Conservation (phyloP, 2,888 invertebrate genomes). For the Fragum fragum region DNA sequence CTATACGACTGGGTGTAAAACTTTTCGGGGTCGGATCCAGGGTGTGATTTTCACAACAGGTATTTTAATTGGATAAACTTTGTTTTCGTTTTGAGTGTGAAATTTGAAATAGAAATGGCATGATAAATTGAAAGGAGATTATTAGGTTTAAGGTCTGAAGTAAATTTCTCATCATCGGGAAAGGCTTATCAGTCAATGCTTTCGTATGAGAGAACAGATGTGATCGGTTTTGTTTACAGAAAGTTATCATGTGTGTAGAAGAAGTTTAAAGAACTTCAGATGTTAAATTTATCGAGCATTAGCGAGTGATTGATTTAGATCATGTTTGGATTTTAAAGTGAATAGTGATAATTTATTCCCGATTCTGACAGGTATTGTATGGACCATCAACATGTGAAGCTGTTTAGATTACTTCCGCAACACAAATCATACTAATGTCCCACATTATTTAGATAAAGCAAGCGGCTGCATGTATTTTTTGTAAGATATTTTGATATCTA, state of each 20-base stretch:
- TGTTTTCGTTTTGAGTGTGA: conserved; percentile 13
- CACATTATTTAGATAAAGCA: too few species aligned
- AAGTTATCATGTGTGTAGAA: conserved; percentile 4
- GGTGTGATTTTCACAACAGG: conserved; percentile 5
- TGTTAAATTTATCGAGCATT: background rate
- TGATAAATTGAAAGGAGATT: background rate
- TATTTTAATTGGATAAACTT: conserved; percentile 21
- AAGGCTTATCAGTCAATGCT: background rate
- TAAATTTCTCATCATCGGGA: background rate
- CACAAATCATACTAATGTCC: too few species aligned
- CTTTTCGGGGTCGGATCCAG: conserved; percentile 13
- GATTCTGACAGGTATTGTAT: background rate
- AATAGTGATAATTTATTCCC: background rate
- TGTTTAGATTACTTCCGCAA: background rate
- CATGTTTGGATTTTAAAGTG: background rate
- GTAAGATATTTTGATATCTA: too few species aligned
- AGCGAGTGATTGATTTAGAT: conserved; percentile 3
- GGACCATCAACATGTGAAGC: background rate
- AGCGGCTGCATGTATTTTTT: too few species aligned
- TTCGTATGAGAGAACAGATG: conserved; percentile 5
- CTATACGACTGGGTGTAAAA: conserved; percentile 21
- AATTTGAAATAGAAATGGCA: background rate
- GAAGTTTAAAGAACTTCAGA: conserved; percentile 6
- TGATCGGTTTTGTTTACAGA: conserved; percentile 16
- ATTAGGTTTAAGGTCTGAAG: background rate